Base-by-base conservation (phyloP, 2,113 vertebrate genomes). In the Lipophrys pholis region DNA sequence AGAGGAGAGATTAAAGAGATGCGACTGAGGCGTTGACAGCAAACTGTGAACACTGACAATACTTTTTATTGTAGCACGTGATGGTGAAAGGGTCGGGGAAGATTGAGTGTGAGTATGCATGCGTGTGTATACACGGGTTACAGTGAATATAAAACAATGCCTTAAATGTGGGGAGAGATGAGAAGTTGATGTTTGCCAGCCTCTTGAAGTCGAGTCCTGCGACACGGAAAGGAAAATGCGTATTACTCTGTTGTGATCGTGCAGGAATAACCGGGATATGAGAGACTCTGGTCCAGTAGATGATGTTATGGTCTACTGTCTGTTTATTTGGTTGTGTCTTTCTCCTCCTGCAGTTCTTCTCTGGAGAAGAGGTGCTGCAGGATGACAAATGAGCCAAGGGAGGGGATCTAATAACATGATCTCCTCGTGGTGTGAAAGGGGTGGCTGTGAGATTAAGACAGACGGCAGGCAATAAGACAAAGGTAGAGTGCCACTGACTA, bases 321-420 rank as follows among this genome's bases (percentile, higher is more conserved):
- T 82, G 71, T 70, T 86, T 75, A 77, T 81, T 82, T 83, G 84
- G 85, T 90, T 85, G 72, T 60, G 63, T 78, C 77, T 73, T 76
- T 77, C 68, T 43, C 40, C 67, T 83, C 69, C 81, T 76, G 76
- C 83, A 78, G 78, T 82, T 66, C 59, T 57, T 46, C 69, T 87
- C 80, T 54, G 65, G 73, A 86, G 81, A 78, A 82, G 82, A 9
- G 61, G 39, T 67, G 86, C 83, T 84, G 78, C 88, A 69, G 89
- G 89, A 91, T 90, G 91, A 92, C 89, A 91, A 90, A 91, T 85
- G 89, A 90, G 83, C 80, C 76, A 69, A 52, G 88, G 83, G 87
- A 87, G 72, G 85, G 83, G 81, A 89, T 92, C 87, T 91, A 90
- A 92, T 92, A 92, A 92, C 88, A 89, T 66, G 72, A 87, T 89